Conservation (phyloP, 2,888 invertebrate genomes). For the Heliconius sara region DNA sequence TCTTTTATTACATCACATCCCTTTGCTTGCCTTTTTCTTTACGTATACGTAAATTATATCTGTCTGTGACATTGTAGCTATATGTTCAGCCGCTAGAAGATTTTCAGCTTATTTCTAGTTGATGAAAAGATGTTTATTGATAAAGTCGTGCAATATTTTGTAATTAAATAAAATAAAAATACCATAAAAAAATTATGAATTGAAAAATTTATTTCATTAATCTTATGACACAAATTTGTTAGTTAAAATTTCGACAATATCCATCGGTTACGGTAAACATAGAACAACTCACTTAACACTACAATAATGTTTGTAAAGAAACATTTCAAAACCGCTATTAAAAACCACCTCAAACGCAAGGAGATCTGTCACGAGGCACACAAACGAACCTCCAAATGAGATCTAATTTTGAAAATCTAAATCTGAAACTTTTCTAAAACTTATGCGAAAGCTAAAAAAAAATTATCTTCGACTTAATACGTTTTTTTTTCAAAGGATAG, state of each 20-base stretch:
- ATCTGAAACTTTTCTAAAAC: conserved; percentile 69
- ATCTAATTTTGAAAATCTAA: conserved; percentile 76
- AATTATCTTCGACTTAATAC: conserved; percentile 73
- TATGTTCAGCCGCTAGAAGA: too few species aligned
- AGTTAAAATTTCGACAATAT: conserved; percentile 64
- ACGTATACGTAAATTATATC: neutral
- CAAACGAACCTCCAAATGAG: conserved; percentile 71
- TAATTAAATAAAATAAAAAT: neutral
- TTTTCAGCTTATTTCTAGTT: too few species aligned
- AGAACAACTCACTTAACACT: conserved; percentile 60
- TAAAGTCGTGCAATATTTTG: neutral
- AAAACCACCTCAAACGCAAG: conserved; percentile 60
- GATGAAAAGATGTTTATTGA: neutral
- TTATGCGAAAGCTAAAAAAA: conserved; percentile 62
- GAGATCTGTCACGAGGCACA: conserved; percentile 76
- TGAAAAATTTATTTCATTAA: conserved; percentile 69
- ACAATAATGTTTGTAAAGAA: conserved; percentile 62
- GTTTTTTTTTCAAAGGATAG: conserved; percentile 66
- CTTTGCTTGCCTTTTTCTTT: neutral
- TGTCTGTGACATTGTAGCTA: neutral
- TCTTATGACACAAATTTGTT: conserved; percentile 69
- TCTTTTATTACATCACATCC: conserved; percentile 40
- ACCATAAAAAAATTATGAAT: conserved; percentile 51
- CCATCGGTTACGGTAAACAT: conserved; percentile 58
- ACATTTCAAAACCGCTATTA: conserved; percentile 60